Percentiles rank a stretch among this genome's conserved stretches.
Evolutionary conservation across 2,113 vertebrate species (phyloP).

Genomic region (Eclectus roratus): DNA sequence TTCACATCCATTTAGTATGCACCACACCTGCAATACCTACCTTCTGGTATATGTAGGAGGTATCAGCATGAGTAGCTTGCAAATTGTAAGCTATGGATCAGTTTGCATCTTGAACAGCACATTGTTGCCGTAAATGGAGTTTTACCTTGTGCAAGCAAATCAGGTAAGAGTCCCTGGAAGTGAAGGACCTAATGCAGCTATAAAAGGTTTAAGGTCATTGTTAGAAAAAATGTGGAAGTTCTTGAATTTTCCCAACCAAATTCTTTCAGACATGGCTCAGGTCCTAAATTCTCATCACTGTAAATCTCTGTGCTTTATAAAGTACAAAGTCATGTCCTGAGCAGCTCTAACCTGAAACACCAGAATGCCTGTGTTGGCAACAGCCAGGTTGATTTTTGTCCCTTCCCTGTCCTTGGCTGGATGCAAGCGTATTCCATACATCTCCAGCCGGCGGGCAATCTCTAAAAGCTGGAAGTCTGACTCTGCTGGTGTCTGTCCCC

Average conservation of each 20-base stretch:
- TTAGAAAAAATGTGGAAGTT: neutral
- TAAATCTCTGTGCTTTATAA: neutral
- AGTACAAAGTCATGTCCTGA: neutral
- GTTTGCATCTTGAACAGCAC: neutral
- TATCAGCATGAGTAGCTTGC: neutral
- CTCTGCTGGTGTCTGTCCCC: constrained; percentile 94
- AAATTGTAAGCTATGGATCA: neutral
- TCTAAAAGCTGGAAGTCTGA: constrained; percentile 95
- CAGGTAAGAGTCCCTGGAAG: neutral
- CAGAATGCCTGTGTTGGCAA: constrained; percentile 92
- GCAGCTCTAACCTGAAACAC: constrained; percentile 91
- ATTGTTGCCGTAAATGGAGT: neutral
- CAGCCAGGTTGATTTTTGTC: constrained; percentile 89
- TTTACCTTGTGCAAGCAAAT: neutral
- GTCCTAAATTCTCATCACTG: neutral
- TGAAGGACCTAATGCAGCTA: neutral
- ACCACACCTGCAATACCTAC: neutral
- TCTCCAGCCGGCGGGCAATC: constrained; percentile 91
- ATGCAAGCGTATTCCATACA: constrained; percentile 93
- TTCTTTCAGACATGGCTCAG: neutral
- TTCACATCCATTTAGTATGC: neutral
- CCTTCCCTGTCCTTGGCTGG: constrained; percentile 96
- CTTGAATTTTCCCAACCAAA: neutral
- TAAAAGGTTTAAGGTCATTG: neutral
- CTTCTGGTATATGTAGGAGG: neutral